phyloP scores from a whole-genome alignment of 2,113 vertebrate genomes.

The Chiloscyllium plagiosum region DNA sequence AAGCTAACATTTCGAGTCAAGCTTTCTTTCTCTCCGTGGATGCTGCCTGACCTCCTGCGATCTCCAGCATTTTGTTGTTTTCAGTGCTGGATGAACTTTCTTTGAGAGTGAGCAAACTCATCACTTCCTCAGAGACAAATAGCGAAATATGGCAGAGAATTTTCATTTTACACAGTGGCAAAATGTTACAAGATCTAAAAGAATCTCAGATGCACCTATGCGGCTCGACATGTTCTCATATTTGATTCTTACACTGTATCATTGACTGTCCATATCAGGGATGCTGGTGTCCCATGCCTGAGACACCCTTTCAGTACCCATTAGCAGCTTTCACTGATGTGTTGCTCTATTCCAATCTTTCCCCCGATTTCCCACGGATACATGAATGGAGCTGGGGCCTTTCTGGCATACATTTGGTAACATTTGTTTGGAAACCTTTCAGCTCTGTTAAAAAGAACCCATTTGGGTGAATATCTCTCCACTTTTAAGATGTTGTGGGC shows the following conservation, averaged over 20 bases:
- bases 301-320: too few relatives aligned
- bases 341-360: not conserved
- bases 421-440: not conserved
- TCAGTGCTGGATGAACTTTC: not conserved
- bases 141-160: not conserved
- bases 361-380: not conserved
- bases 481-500: not conserved
- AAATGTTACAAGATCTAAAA: not conserved
- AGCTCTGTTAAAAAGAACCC: not conserved
- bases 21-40: too few relatives aligned
- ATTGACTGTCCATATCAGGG: not conserved
- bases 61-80: too few relatives aligned
- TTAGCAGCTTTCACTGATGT: too few relatives aligned
- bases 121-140: not conserved
- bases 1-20: too few relatives aligned
- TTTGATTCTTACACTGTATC: not conserved
- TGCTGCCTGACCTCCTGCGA: too few relatives aligned
- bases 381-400: not conserved
- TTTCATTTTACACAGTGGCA: not conserved
- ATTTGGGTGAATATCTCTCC: not conserved
- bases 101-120: not conserved
- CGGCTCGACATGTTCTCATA: not conserved
- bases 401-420: not conserved
- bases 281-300: not conserved
- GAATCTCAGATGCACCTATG: not conserved